Base-by-base conservation (phyloP, 2,797 vertebrate species). In the Parauchenoglanis ngamensis region DNA sequence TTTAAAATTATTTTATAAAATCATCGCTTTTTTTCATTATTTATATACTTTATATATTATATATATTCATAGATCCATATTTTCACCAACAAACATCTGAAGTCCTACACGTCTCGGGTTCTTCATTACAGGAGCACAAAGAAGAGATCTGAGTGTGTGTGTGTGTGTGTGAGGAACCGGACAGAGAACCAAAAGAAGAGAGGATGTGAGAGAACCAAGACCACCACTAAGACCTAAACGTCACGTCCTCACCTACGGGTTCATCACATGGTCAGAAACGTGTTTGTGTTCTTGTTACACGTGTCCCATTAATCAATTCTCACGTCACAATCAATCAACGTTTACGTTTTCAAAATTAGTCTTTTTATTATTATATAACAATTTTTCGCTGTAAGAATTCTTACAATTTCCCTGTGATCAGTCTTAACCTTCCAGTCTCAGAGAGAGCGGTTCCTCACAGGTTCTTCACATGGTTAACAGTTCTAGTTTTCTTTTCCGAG, bases 1-100 rank as follows among this genome's bases (percentile, higher is more conserved):
- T 92, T 92, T 95, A 91, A 94, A 95, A 95, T 96, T 95, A 95
- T 94, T 94, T 95, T 95, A 95, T 93, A 95, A 95, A 96, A 96
- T 94, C 91, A 90, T 91, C 88, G 90, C 90, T 90, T 89, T 89
- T 88, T 67, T 75, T 40, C 89, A 87, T 95, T 90, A 95, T 94
- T 94, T 95, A 87, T 88, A 91, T 89, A 86, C 13, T 86, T 65
- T 90, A 49, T 88, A 52, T 88, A 57, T 90, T 89, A 87, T 89
- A 88, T 89, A 85, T 78, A 87, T 87, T 83, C 72, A 87, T 70
- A 89, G 87, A 76, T 91, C 89, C 79, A 89, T 87, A 88, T 92
- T 88, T 93, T 92, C 89, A 94, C 92, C 89, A 84, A 94, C 94
- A 93, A 92, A 94, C 92, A 94, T 68, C 13, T 65, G 40, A 92